Conservation (phyloP, 2,888 invertebrate genomes). For the Trachelus iudaicus region DNA sequence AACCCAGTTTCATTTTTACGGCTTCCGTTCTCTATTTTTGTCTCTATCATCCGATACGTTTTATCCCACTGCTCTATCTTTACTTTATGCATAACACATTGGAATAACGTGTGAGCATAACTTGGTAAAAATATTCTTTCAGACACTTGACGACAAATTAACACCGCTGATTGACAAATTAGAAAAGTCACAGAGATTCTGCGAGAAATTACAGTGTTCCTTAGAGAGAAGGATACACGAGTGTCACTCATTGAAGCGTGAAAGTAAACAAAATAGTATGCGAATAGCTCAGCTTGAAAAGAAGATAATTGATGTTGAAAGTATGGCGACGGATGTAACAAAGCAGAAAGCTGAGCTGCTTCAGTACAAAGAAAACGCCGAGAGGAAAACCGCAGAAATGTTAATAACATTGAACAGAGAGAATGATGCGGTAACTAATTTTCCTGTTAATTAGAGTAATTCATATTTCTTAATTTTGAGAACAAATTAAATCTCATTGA, state of each 20-base stretch:
- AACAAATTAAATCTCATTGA: not conserved
- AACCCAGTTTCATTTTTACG: constrained; percentile 10
- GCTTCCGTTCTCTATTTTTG: constrained; percentile 8
- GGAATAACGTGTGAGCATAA: not conserved
- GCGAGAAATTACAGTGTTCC: constrained; percentile 54
- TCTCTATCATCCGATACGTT: constrained; percentile 4
- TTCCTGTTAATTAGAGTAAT: not conserved
- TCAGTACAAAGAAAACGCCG: constrained; percentile 53
- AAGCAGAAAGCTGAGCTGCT: constrained; percentile 61
- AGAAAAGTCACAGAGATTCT: constrained; percentile 49
- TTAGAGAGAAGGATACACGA: constrained; percentile 63
- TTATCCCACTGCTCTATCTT: not conserved
- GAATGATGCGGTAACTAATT: constrained; percentile 49
- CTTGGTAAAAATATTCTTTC: constrained; percentile 14
- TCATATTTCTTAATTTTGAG: not conserved
- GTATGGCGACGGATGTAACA: constrained; percentile 65
- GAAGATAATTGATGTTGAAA: constrained; percentile 66
- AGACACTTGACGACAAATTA: constrained; percentile 52
- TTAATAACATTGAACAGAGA: constrained; percentile 52
- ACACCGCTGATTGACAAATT: constrained; percentile 44
- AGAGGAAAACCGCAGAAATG: constrained; percentile 52
- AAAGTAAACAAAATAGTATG: constrained; percentile 69
- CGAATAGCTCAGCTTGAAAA: constrained; percentile 71
- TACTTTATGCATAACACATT: not conserved
- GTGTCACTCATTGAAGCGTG: constrained; percentile 64